A percentile compares a stretch with the other conserved stretches of the same genome.
phyloP scores from a whole-genome alignment of 2,888 invertebrate genomes.

The Oscheius sp. region DNA sequence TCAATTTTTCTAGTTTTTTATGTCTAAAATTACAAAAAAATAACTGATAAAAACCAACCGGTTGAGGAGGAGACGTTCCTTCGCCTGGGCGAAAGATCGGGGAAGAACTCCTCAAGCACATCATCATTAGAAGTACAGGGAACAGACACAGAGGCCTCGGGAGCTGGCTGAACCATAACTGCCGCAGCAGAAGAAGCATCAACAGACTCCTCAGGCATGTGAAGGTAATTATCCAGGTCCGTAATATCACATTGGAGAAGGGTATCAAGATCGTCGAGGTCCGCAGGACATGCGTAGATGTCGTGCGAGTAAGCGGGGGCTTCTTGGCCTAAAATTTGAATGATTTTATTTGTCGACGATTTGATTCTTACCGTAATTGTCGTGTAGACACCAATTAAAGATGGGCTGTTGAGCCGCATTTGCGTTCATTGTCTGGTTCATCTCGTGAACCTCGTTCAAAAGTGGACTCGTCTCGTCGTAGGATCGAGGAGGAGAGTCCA shows the following conservation, averaged over 20 bases:
- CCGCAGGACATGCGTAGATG: constrained; percentile 24
- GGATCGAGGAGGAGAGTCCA: constrained; percentile 17
- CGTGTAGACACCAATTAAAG: constrained; percentile 26
- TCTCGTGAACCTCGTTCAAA: constrained; percentile 24
- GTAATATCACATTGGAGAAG: constrained; percentile 47
- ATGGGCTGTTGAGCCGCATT: too few species aligned
- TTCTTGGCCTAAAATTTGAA: background rate
- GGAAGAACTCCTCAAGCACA: constrained; percentile 48
- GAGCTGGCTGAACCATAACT: background rate
- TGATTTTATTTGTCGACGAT: background rate
- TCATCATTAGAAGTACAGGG: constrained; percentile 29
- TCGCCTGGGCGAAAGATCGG: constrained; percentile 34
- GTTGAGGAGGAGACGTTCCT: constrained; percentile 16
- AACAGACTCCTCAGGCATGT: constrained; percentile 12
- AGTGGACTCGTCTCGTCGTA: constrained; percentile 22
- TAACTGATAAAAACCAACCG: background rate
- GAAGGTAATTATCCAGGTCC: constrained; percentile 44
- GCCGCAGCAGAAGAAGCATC: background rate
- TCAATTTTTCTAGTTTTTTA: too few species aligned
- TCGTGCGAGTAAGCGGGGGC: constrained; percentile 22
- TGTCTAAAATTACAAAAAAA: background rate
- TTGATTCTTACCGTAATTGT: background rate
- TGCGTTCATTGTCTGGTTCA: constrained; percentile 19
- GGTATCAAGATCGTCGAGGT: constrained; percentile 38
- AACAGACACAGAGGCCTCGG: background rate